These are phyloP conservation scores for Eupithecia exiguata DNA, from an alignment of 2,888 invertebrate genomes.

Conservation along the genomic window DNA sequence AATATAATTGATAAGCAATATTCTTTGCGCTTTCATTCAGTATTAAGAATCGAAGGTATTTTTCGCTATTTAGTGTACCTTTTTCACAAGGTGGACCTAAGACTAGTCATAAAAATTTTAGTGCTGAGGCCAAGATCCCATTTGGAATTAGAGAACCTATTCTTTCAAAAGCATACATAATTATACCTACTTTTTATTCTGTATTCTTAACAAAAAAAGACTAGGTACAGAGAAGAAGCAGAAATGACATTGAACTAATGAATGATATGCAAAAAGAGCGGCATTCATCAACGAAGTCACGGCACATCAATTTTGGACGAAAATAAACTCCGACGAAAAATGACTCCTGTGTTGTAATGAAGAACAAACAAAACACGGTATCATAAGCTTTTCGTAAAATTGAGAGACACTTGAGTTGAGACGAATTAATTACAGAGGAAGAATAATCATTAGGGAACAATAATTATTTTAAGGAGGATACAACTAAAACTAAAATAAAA, in stretches of 20 bases:
- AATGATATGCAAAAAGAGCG: constrained; percentile 54
- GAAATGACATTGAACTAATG: constrained; percentile 65
- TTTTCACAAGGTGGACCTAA: neutral
- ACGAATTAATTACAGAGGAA: neutral
- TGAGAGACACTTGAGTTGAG: neutral
- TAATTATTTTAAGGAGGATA: neutral
- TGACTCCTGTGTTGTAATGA: constrained; percentile 44
- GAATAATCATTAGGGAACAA: neutral
- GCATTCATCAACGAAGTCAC: constrained; percentile 56
- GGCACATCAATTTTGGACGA: constrained; percentile 57
- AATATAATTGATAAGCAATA: neutral
- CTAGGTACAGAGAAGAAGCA: constrained; percentile 46
- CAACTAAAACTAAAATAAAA: neutral
- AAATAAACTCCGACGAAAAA: constrained; percentile 49
- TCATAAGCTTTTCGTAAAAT: constrained; percentile 13
- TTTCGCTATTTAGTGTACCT: neutral
- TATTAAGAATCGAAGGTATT: neutral
- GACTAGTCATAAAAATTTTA: neutral
- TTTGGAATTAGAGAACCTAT: neutral
- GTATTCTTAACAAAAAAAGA: neutral
- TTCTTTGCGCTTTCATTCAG: no score
- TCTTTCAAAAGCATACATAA: neutral
- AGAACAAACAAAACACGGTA: constrained; percentile 29
- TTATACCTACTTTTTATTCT: neutral
- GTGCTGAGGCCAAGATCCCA: neutral